Conservation (phyloP, 2,888 invertebrate genomes). For the Tenthredo distinguenda region DNA sequence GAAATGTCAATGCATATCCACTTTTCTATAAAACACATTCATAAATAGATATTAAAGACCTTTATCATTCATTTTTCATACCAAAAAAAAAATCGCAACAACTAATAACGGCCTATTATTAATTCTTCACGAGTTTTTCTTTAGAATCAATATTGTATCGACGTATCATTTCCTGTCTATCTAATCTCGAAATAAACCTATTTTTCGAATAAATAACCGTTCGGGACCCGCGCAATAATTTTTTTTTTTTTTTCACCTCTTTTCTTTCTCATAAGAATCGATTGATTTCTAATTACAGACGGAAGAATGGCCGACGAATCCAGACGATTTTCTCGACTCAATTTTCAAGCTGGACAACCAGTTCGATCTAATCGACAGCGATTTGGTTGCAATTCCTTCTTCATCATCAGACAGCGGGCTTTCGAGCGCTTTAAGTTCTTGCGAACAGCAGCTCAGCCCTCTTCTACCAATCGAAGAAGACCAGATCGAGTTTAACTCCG, state of each 20-base stretch:
- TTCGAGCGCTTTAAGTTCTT: conserved; percentile 80
- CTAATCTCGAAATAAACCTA: not conserved
- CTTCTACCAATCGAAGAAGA: conserved; percentile 74
- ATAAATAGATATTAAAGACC: conserved; percentile 7
- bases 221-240: not conserved
- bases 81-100: not conserved
- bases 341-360: conserved; percentile 84
- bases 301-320: conserved; percentile 78
- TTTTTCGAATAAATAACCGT: not conserved
- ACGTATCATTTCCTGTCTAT: not conserved
- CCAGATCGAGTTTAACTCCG: conserved; percentile 68
- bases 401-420: conserved; percentile 86
- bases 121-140: not conserved
- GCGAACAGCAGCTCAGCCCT: conserved; percentile 82
- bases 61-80: not conserved
- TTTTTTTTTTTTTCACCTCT: not conserved
- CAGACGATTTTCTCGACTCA: conserved; percentile 85
- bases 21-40: not conserved
- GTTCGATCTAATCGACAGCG: conserved; percentile 78
- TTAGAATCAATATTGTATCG: not conserved
- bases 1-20: not conserved
- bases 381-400: conserved; percentile 81
- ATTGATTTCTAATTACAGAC: conserved; percentile 71
- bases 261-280: conserved; percentile 47
- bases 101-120: not conserved